Conservation (phyloP, 1,140 invertebrate species). For the Maconellicoccus hirsutus region DNA sequence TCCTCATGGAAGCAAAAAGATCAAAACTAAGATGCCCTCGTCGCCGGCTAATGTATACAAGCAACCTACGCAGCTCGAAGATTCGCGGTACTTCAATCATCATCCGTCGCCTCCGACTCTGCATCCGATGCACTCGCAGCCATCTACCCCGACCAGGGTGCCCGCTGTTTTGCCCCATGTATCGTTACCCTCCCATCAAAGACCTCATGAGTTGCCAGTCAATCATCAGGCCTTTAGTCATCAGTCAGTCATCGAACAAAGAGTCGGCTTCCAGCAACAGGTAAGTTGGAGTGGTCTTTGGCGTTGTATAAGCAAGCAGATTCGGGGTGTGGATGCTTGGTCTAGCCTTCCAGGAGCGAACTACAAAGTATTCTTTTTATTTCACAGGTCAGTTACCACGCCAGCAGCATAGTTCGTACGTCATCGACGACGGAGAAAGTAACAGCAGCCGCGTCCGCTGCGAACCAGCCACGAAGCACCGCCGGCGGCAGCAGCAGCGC, state of each 20-base stretch:
- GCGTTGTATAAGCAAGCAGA: too few relatives aligned
- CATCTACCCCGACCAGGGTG: not conserved
- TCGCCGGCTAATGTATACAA: not conserved
- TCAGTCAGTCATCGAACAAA: not conserved
- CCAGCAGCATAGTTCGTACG: too few relatives aligned
- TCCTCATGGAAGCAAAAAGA: not conserved
- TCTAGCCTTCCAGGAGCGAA: too few relatives aligned
- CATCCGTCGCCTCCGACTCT: not conserved
- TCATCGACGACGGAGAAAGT: not conserved
- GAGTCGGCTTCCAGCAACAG: not conserved
- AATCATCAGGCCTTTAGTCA: not conserved
- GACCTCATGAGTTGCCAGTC: not conserved
- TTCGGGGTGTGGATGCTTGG: too few relatives aligned
- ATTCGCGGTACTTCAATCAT: not conserved
- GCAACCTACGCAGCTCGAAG: slow-evolving; percentile 4
- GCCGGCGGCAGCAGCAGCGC: not conserved
- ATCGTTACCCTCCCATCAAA: not conserved
- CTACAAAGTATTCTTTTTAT: too few relatives aligned
- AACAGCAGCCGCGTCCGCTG: not conserved
- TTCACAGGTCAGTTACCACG: too few relatives aligned
- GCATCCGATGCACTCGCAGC: not conserved
- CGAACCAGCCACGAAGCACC: not conserved
- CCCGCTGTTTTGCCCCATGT: not conserved
- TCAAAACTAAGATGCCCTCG: not conserved
- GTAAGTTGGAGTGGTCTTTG: not conserved